Conservation (phyloP, 2,888 invertebrate species). For the Autographa pulchrina region DNA sequence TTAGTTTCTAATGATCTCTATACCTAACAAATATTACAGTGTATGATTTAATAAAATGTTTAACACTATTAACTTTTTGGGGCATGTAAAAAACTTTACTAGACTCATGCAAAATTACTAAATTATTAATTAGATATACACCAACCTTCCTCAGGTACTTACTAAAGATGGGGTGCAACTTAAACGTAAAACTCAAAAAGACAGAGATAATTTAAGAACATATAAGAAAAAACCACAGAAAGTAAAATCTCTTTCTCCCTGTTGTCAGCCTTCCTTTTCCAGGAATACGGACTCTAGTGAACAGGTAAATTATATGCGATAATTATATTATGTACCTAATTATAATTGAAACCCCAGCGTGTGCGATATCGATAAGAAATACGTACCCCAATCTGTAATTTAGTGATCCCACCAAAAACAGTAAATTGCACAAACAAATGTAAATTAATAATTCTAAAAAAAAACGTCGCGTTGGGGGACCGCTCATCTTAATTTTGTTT, state of each 20-base stretch:
- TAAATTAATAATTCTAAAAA: too few relatives aligned
- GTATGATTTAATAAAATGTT: too few relatives aligned
- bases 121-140: neutral
- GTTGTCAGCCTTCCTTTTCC: slow-evolving; percentile 4
- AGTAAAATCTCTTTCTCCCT: slow-evolving; percentile 6
- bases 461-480: too few relatives aligned
- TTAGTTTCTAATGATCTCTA: too few relatives aligned
- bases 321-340: neutral
- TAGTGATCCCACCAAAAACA: too few relatives aligned
- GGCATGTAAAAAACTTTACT: neutral
- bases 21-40: too few relatives aligned
- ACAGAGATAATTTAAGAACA: slow-evolving; percentile 38
- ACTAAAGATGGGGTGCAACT: slow-evolving; percentile 34
- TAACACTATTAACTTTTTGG: too few relatives aligned
- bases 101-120: neutral
- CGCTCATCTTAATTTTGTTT: too few relatives aligned
- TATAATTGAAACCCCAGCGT: too few relatives aligned
- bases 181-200: slow-evolving; percentile 30
- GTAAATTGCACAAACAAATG: too few relatives aligned
- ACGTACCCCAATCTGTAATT: too few relatives aligned
- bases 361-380: too few relatives aligned
- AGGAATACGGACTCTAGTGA: neutral
- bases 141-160: slow-evolving; percentile 38
- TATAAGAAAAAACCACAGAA: slow-evolving; percentile 38
- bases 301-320: neutral